These are phyloP conservation scores for Pseudobourletiella spinata DNA, from an alignment of 1,140 invertebrate genomes.

Conservation along the genomic window DNA sequence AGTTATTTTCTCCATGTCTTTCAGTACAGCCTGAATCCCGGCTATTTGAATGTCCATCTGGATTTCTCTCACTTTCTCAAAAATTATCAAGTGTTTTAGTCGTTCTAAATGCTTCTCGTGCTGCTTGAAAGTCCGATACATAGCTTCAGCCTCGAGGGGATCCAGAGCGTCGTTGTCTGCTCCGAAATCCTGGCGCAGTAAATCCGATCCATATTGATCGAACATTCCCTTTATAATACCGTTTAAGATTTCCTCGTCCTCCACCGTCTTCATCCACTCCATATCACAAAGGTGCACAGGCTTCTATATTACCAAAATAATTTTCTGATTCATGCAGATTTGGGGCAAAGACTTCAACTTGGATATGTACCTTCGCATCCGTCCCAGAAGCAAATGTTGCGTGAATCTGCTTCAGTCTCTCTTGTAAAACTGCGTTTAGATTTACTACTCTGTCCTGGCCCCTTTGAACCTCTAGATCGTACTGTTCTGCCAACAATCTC, in stretches of 20 bases:
- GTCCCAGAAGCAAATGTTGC: not conserved
- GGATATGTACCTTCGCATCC: not conserved
- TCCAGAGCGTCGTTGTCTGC: not conserved
- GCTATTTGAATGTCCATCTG: slow-evolving; percentile 3
- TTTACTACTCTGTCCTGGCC: not conserved
- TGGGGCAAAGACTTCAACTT: not conserved
- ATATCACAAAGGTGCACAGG: slow-evolving; percentile 1
- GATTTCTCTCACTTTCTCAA: slow-evolving; percentile 10
- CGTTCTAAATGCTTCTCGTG: slow-evolving; percentile 22
- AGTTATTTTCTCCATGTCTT: not conserved
- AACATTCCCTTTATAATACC: slow-evolving; percentile 11
- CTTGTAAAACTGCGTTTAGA: not conserved
- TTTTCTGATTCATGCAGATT: not conserved
- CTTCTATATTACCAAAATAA: not conserved
- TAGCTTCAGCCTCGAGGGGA: not conserved
- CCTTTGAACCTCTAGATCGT: too few species aligned
- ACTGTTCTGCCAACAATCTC: too few species aligned
- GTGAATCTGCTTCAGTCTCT: not conserved
- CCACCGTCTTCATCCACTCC: slow-evolving; percentile 4
- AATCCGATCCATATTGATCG: slow-evolving; percentile 7
- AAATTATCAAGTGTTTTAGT: slow-evolving; percentile 25
- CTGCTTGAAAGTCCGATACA: slow-evolving; percentile 12
- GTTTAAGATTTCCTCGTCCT: slow-evolving; percentile 17
- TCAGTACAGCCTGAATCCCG: not conserved
- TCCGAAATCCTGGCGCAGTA: slow-evolving; percentile 6